Conservation (phyloP, 2,888 invertebrate species). For the Amblyjoppa proteus region DNA sequence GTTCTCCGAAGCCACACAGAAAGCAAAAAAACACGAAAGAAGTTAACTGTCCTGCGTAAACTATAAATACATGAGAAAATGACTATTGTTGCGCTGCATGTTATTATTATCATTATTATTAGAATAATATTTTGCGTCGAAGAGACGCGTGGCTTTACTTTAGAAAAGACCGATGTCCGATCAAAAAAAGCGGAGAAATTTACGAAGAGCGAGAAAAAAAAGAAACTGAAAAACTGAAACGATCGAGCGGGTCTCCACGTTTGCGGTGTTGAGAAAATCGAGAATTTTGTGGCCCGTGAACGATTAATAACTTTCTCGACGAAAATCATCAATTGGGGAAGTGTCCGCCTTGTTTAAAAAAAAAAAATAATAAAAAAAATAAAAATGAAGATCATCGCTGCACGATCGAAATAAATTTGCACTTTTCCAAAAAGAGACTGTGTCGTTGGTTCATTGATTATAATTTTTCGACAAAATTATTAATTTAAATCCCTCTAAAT, state of each 20-base stretch:
- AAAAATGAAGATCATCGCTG: slow-evolving; percentile 67
- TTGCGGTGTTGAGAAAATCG: slow-evolving; percentile 49
- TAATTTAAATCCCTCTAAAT: neutral
- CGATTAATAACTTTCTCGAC: slow-evolving; percentile 23
- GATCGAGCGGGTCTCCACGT: slow-evolving; percentile 43
- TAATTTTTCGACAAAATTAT: slow-evolving; percentile 7
- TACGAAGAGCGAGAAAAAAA: slow-evolving; percentile 5
- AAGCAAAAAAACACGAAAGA: slow-evolving; percentile 5
- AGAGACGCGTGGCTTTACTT: slow-evolving; percentile 53
- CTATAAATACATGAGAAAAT: slow-evolving; percentile 44
- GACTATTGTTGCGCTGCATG: slow-evolving; percentile 53
- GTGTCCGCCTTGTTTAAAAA: slow-evolving; percentile 62
- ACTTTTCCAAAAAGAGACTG: slow-evolving; percentile 72
- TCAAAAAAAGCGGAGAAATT: slow-evolving; percentile 6
- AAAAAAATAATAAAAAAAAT: slow-evolving; percentile 30
- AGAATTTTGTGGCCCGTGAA: neutral
- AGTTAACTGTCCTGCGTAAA: slow-evolving; percentile 27
- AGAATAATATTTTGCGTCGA: slow-evolving; percentile 49
- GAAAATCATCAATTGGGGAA: slow-evolving; percentile 50
- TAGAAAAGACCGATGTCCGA: slow-evolving; percentile 47
- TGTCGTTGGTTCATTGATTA: slow-evolving; percentile 64
- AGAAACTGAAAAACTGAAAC: slow-evolving; percentile 37
- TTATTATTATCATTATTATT: slow-evolving; percentile 53
- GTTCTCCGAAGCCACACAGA: slow-evolving; percentile 26
- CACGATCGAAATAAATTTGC: slow-evolving; percentile 74